Base-by-base conservation (phyloP, 2,113 vertebrate species). In the Onychostruthus taczanowskii region DNA sequence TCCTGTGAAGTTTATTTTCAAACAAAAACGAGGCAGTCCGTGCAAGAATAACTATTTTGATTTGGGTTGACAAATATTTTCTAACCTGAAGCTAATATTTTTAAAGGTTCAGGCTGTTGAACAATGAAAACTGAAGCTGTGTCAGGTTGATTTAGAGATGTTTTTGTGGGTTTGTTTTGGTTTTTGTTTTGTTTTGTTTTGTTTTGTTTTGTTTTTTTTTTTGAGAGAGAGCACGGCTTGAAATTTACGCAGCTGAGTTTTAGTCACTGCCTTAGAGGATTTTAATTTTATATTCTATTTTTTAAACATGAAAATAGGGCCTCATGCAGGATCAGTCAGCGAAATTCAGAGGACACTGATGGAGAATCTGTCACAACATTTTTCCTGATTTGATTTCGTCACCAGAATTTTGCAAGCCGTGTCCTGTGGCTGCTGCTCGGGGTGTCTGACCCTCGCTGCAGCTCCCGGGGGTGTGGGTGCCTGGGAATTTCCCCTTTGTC, bases 61-160 rank as follows among this genome's bases (percentile, higher is more conserved):
- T 85, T 82, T 22, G 49, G 27, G 27, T 84, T 89, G 82, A 90
- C 82, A 95, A 95, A 93, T 94, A 94, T 95, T 95, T 96, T 91
- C 53, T 76, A 64, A 87, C 44, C 17, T 39, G 66, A 73, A 93
- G 85, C 74, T 55, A 64, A 16, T 96, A 35, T 83, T 94, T 93
- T 87, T 33, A 76, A 94, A 85, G 18, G 72, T 49, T 87, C 28
- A 4, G 49, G 50, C 75, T 58, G 41, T 30, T 73, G 67, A 90
- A 84, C 76, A 87, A 50, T 16, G 75, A 58, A 83, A 91, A 83
- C 50, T 21, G 58, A 85, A 88, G 66, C 67, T 35, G 17, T 69
- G 67, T 49, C 55, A 62, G 26, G 33, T 30, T 77, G 41, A 76
- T 33, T 67, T 35, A 64, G 69, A 35, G 50, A 41, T 37, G 35